Base-by-base conservation (phyloP, 2,888 invertebrate genomes). In the Agrenia bidenticulata region DNA sequence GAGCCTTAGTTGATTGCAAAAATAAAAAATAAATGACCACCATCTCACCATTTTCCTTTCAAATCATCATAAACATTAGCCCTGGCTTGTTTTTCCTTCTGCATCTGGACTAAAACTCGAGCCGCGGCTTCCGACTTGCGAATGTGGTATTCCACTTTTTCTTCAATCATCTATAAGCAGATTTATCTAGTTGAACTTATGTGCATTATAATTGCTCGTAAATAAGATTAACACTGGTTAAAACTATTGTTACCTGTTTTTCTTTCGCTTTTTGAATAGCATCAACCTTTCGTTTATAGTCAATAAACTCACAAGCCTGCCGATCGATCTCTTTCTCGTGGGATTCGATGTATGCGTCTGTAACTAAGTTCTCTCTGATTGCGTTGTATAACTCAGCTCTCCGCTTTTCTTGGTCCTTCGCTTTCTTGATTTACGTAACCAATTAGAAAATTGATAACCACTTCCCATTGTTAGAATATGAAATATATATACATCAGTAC, bases 301-400 rank as follows among this genome's bases (percentile, higher is more conserved):
- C 61, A 19, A 51, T 50, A 63, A 66, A 76, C 39, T 73, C 74
- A 54, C 71, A 69, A 19, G 74, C 76, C 53, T 76, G 74, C 15
- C 76, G 64, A n/a, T 74, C 74, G 11, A 73, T 64, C 54, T 76
- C 76, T 9, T 72, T 58, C 57, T 75, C 75, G 27, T 72, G 69
- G 15, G 70, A 61, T 39, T 69, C 72, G 2, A 75, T 67, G 39
- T 64, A 74, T 9, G 69, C 72, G 55, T 73, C 67, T 1, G 63
- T 50, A 7, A 67, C 70, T 45, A 73, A 53, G n/a, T 67, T 66
- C 23, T 72, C 66, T 23, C 68, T 65, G 50, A 75, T 73, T 70
- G 17, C 37, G 23, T 23, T 51, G 51, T 64, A 60, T 19, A 59
- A 24, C 11, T 61, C 60, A n/a, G 37, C 15, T 15, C 59, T 41